Evolutionary conservation across 2,888 invertebrate genomes (phyloP), one percentile per base, ranked within the genome.

Genomic region (Pyrochroa serraticornis): DNA sequence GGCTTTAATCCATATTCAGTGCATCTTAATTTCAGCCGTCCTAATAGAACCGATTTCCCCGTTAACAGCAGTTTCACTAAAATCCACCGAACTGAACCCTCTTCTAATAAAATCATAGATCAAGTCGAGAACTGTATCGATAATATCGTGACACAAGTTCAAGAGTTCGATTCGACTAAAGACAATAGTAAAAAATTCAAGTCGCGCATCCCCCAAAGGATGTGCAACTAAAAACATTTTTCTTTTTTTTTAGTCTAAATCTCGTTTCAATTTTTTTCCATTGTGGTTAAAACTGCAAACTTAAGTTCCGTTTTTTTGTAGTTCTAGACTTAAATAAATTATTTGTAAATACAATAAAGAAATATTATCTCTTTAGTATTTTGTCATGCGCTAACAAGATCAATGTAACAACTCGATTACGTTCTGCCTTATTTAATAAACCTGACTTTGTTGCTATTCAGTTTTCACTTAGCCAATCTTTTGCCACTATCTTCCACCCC

Each of bases 71-170:
- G 58, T 60, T 60, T 61, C 50, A 52, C 56, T 41, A 64, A 62
- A 65, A 62, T 58, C 30, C 59, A 59, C 46, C 63, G 55, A 64
- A 63, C 49, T 39, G 60, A 63, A 50, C 50, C 22, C 22, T 3
- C 58, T 35, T 50, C 63, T 48, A 54, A 45, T 54, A 63, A 62
- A 59, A 38, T 63, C 47, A 41, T 64, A 55, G 65, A 64, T 48
- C 65, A 64, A 55, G 63, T 58, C 50, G 67, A 65, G 48, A 66
- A 58, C 58, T 60, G 52, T 54, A 53, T 67, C 43, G 71, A 73
- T 50, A 70, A 66, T 64, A 65, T 72, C 59, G 72, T 74, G 39
- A 66, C 72, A 35, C 70, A 71, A 57, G 71, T 68, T 48, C 68
- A 71, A 59, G 71, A 72, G 60, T 63, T 62, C 37, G 68, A 51